A percentile compares a stretch with the other conserved stretches of the same genome.
phyloP scores from a whole-genome alignment of 2,888 invertebrate species.

The Eustalomyia histrio region DNA sequence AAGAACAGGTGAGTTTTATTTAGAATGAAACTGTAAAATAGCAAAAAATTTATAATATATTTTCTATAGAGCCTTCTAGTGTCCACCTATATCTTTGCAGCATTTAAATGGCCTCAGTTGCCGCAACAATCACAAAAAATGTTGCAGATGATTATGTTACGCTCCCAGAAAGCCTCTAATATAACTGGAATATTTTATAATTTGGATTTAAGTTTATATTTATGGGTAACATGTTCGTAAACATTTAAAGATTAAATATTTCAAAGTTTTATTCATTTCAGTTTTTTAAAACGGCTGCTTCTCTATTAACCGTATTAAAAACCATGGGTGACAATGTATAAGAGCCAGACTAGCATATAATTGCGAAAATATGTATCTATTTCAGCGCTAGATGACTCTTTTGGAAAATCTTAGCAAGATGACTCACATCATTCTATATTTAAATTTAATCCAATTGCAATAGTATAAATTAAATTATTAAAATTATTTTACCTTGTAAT shows the following conservation, averaged over 20 bases:
- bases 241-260: background rate
- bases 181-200: slow-evolving; percentile 50
- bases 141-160: slow-evolving; percentile 50
- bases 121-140: slow-evolving; percentile 22
- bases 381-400: too few species aligned
- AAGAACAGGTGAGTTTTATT: slow-evolving; percentile 42
- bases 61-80: slow-evolving; percentile 22
- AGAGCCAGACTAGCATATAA: too few species aligned
- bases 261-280: background rate
- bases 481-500: too few species aligned
- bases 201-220: slow-evolving; percentile 51
- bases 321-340: background rate
- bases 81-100: slow-evolving; percentile 14
- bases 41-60: background rate
- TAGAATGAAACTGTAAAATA: background rate
- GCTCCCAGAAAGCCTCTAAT: slow-evolving; percentile 31
- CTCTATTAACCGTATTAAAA: slow-evolving; percentile 36
- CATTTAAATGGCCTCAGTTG: slow-evolving; percentile 34
- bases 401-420: too few species aligned
- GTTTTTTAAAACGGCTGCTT: slow-evolving; percentile 56
- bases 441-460: too few species aligned
- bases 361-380: too few species aligned
- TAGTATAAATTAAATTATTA: too few species aligned
- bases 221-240: slow-evolving; percentile 36
- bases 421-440: too few species aligned